phyloP scores from a whole-genome alignment of 1,140 invertebrate genomes.

The Samia ricini region DNA sequence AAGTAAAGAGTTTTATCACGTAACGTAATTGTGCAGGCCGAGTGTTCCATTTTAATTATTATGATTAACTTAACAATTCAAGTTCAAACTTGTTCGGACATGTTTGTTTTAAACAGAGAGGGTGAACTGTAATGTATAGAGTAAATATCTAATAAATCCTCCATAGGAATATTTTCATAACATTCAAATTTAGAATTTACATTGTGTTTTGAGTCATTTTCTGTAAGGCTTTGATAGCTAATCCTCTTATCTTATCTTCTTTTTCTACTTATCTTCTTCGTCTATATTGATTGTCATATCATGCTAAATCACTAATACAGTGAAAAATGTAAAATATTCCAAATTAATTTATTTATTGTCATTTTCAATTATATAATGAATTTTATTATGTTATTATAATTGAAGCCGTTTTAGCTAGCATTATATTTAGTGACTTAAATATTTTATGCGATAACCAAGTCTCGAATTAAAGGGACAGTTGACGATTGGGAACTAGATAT shows the following conservation, averaged over 20 bases:
- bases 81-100: conserved; percentile 1
- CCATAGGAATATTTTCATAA: neutral
- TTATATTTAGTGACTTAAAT: neutral
- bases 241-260: too few relatives aligned
- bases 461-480: neutral
- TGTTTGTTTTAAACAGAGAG: neutral
- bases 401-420: too few relatives aligned
- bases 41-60: conserved; percentile 8
- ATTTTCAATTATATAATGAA: too few relatives aligned
- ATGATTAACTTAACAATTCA: conserved; percentile 3
- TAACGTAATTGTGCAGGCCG: conserved; percentile 1
- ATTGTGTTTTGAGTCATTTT: too few relatives aligned
- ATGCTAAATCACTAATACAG: too few relatives aligned
- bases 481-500: neutral
- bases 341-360: too few relatives aligned
- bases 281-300: too few relatives aligned
- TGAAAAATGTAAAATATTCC: too few relatives aligned
- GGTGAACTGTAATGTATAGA: neutral
- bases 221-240: too few relatives aligned
- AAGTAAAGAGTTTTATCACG: neutral
- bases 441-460: neutral
- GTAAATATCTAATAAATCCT: neutral
- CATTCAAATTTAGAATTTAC: neutral
- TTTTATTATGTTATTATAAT: too few relatives aligned
- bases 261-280: too few relatives aligned